Evolutionary conservation across 2,888 invertebrate species (phyloP).

Genomic region (Dasysyrphus tricinctus): DNA sequence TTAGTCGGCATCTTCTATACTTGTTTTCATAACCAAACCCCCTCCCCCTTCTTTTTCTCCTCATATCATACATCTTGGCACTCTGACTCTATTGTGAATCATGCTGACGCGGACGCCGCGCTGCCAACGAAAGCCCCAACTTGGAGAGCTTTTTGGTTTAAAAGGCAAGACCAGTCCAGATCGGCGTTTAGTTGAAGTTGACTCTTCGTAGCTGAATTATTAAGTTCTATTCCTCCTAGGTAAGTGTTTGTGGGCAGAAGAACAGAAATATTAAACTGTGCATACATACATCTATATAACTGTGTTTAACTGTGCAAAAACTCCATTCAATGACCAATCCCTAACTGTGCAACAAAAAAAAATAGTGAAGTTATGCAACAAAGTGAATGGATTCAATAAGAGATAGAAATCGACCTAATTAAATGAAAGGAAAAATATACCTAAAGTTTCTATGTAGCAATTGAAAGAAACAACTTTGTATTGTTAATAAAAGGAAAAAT

Average conservation of each 20-base stretch:
- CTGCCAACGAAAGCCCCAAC: conserved; percentile 33
- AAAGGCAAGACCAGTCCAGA: conserved; percentile 47
- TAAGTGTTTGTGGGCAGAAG: conserved; percentile 38
- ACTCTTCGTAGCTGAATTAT: conserved; percentile 56
- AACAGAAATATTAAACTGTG: conserved; percentile 17
- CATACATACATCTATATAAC: not conserved
- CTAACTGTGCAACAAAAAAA: conserved; percentile 10
- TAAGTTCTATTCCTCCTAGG: conserved; percentile 32
- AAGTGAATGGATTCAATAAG: conserved; percentile 21
- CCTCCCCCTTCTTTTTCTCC: not conserved
- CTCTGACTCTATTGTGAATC: conserved; percentile 49
- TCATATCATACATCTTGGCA: not conserved
- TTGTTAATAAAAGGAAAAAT: conserved; percentile 3
- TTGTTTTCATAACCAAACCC: conserved; percentile 15
- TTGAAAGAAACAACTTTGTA: not conserved
- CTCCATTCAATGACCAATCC: not conserved
- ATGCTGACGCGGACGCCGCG: conserved; percentile 34
- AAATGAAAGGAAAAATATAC: not conserved
- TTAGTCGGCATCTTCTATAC: conserved; percentile 10
- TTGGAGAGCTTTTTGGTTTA: conserved; percentile 60
- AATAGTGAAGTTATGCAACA: conserved; percentile 7
- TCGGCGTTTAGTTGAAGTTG: conserved; percentile 62
- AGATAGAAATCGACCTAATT: not conserved
- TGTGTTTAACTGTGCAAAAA: conserved; percentile 1
- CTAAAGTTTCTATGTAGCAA: not conserved